Evolutionary conservation across 2,797 vertebrate genomes (phyloP).

Genomic region (Esox masquinongy): DNA sequence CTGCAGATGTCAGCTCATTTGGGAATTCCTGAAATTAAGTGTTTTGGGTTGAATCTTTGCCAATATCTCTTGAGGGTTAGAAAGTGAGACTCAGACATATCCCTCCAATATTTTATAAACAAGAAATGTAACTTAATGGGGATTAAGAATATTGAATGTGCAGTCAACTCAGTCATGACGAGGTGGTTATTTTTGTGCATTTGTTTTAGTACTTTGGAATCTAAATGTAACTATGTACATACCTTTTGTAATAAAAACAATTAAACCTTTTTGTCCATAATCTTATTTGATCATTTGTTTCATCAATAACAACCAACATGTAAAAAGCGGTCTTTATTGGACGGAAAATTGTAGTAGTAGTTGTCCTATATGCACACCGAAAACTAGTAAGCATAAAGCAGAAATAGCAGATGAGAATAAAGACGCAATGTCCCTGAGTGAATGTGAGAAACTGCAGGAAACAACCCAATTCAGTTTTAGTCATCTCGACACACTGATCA

Average conservation of each 20-base stretch:
- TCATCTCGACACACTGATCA: constrained; percentile 14
- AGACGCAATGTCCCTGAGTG: constrained; percentile 29
- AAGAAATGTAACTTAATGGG: background rate
- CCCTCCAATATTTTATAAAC: background rate
- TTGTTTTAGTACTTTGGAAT: constrained; percentile 39
- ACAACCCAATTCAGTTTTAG: background rate
- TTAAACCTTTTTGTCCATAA: constrained; percentile 28
- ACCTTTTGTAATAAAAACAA: constrained; percentile 77
- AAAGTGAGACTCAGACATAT: background rate
- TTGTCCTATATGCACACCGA: constrained; percentile 47
- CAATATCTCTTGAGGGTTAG: background rate
- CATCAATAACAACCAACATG: constrained; percentile 23
- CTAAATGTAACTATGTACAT: constrained; percentile 66
- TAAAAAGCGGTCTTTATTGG: constrained; percentile 51
- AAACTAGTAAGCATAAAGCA: constrained; percentile 44
- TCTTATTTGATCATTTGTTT: constrained; percentile 2
- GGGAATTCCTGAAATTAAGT: background rate
- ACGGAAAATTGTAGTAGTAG: constrained; percentile 60
- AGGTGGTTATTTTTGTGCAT: constrained; percentile 64
- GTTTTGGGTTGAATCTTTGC: background rate
- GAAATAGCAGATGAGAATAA: constrained; percentile 29
- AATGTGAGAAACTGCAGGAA: constrained; percentile 19
- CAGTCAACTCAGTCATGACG: background rate
- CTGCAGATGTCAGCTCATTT: background rate
- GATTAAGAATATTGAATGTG: constrained; percentile 4